Evolutionary conservation across 2,888 invertebrate species (phyloP).

Genomic region (Drosophila seclusa): DNA sequence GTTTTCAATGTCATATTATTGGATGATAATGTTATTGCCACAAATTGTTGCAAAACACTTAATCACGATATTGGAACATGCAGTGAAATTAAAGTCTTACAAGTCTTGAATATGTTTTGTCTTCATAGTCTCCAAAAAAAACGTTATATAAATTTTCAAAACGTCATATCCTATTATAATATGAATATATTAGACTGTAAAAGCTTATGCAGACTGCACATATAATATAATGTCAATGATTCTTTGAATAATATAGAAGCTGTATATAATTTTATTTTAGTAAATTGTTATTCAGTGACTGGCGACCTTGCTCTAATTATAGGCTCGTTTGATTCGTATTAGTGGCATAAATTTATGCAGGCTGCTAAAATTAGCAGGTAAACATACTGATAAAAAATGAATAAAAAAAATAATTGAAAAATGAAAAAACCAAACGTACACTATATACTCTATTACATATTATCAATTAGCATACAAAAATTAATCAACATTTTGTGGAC

Average conservation of each 20-base stretch:
- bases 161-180: neutral
- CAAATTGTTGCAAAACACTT: neutral
- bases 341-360: neutral
- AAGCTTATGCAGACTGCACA: neutral
- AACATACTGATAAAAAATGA: constrained; percentile 3
- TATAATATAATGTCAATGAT: neutral
- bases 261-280: neutral
- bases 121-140: neutral
- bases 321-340: neutral
- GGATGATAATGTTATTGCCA: neutral
- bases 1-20: neutral
- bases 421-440: no score
- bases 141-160: neutral
- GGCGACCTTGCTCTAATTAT: neutral
- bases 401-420: neutral
- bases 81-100: neutral
- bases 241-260: neutral
- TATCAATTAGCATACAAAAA: neutral
- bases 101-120: neutral
- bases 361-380: constrained; percentile 9
- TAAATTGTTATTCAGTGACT: constrained; percentile 5
- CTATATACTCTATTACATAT: constrained; percentile 6
- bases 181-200: neutral
- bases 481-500: neutral
- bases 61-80: neutral